Conservation (phyloP, 2,113 vertebrate species). For the Euleptes europaea region DNA sequence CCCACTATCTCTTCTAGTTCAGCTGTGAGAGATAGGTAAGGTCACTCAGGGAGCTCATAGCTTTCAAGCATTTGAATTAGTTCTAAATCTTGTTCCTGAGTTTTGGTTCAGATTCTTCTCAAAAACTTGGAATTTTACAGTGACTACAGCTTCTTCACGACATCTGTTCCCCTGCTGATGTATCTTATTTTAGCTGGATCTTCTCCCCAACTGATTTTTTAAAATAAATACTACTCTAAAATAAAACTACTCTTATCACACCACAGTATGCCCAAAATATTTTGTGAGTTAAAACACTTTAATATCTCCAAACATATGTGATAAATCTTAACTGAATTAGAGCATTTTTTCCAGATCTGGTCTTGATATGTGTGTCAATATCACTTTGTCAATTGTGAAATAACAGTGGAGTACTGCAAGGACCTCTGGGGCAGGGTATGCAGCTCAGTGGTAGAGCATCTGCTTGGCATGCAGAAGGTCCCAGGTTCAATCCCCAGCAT, state of each 20-base stretch:
- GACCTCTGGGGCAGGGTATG: no score
- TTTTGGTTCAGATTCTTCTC: not conserved
- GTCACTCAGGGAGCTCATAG: no score
- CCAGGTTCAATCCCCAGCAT: no score
- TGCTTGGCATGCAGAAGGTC: no score
- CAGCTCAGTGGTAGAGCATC: no score
- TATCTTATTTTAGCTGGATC: constrained; percentile 12
- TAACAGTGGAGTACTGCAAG: no score
- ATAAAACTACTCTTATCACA: constrained; percentile 1
- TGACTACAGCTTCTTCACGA: not conserved
- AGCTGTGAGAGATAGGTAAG: no score
- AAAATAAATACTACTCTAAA: not conserved
- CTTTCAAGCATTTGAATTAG: no score
- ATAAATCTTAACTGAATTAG: not conserved
- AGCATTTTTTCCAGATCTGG: not conserved
- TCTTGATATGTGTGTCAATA: not conserved
- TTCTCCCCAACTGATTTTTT: not conserved
- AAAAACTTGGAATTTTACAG: not conserved
- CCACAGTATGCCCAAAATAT: not conserved
- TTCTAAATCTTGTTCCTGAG: not conserved
- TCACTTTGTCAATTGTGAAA: not conserved
- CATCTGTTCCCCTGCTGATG: not conserved
- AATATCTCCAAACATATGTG: not conserved
- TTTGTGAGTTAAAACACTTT: not conserved
- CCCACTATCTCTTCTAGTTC: no score